phyloP scores from a whole-genome alignment of 2,888 invertebrate genomes.

The Drosophila lacicola region DNA sequence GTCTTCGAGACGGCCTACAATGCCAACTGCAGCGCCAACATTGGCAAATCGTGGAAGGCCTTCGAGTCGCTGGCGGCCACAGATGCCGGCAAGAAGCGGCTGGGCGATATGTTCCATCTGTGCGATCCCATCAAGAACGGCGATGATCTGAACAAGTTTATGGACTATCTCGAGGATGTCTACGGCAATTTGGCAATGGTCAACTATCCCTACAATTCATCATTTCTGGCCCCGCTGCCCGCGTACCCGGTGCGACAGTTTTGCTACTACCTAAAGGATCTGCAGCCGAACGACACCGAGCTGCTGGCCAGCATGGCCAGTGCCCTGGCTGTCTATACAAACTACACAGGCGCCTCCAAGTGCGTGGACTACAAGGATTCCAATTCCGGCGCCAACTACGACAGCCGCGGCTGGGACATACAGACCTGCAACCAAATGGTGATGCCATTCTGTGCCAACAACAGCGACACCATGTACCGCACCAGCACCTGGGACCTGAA shows the following conservation, averaged over 20 bases:
- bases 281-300: slow-evolving; percentile 46
- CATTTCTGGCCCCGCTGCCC: slow-evolving; percentile 93
- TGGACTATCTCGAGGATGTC: slow-evolving; percentile 90
- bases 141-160: slow-evolving; percentile 86
- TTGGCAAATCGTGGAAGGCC: slow-evolving; percentile 91
- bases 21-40: slow-evolving; percentile 89
- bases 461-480: slow-evolving; percentile 93
- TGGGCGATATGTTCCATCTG: slow-evolving; percentile 90
- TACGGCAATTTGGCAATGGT: slow-evolving; percentile 95
- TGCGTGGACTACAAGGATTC: slow-evolving; percentile 90
- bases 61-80: slow-evolving; percentile 88
- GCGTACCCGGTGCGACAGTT: slow-evolving; percentile 91
- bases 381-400: slow-evolving; percentile 87
- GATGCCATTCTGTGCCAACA: slow-evolving; percentile 95
- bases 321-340: slow-evolving; percentile 91
- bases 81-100: slow-evolving; percentile 89
- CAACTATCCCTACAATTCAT: slow-evolving; percentile 96
- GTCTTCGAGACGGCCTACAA: slow-evolving; percentile 87
- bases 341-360: slow-evolving; percentile 90
- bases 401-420: slow-evolving; percentile 88
- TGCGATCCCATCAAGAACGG: slow-evolving; percentile 89
- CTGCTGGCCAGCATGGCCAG: slow-evolving; percentile 87
- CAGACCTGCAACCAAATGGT: slow-evolving; percentile 98
- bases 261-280: slow-evolving; percentile 86
- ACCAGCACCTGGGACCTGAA: slow-evolving; percentile 90